Evolutionary conservation across 2,888 invertebrate species (phyloP).

Genomic region (Hypsopygia costalis): DNA sequence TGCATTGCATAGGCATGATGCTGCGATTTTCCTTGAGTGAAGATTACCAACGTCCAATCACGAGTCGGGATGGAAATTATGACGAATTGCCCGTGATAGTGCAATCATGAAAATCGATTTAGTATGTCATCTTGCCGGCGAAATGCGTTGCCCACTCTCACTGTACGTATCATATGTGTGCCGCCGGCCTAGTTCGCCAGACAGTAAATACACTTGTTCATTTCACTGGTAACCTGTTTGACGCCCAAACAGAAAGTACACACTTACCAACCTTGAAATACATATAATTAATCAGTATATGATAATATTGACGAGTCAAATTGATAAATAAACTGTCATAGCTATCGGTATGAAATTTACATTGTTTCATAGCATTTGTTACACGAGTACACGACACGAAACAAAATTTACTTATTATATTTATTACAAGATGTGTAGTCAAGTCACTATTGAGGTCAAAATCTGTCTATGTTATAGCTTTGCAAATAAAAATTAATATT

Average conservation of each 20-base stretch:
- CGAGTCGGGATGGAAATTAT: neutral
- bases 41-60: neutral
- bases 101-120: slow-evolving; percentile 10
- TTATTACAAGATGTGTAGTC: too few relatives aligned
- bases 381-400: too few relatives aligned
- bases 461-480: too few relatives aligned
- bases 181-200: slow-evolving; percentile 35
- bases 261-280: slow-evolving; percentile 30
- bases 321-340: slow-evolving; percentile 12
- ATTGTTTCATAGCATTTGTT: too few relatives aligned
- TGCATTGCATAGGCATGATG: neutral
- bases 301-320: slow-evolving; percentile 24
- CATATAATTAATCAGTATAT: slow-evolving; percentile 27
- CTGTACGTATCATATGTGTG: slow-evolving; percentile 35
- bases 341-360: too few relatives aligned
- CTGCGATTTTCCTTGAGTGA: neutral
- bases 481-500: too few relatives aligned
- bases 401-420: too few relatives aligned
- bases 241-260: slow-evolving; percentile 36
- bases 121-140: slow-evolving; percentile 8
- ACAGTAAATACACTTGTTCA: slow-evolving; percentile 52
- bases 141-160: slow-evolving; percentile 12
- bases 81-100: slow-evolving; percentile 7
- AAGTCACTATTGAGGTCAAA: too few relatives aligned
- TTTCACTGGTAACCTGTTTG: slow-evolving; percentile 60